Evolutionary conservation across 1,140 invertebrate species (phyloP).

Genomic region (Trichonephila clavipes): DNA sequence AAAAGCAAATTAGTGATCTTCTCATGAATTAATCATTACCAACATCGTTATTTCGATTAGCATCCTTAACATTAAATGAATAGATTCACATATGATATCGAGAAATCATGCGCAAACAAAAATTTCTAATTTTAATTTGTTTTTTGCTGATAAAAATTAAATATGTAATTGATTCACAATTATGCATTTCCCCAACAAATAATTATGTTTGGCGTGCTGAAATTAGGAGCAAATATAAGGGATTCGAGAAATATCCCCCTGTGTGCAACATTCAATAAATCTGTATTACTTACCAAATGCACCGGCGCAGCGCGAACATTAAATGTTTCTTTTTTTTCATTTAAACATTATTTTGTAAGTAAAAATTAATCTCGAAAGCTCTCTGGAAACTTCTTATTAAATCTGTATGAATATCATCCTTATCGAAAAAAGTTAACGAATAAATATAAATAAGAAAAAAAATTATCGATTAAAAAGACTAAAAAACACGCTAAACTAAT

Average conservation of each 20-base stretch:
- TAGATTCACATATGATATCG: neutral
- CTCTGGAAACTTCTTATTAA: too few species aligned
- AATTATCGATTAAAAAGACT: too few species aligned
- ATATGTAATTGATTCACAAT: neutral
- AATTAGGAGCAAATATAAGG: neutral
- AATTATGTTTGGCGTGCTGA: neutral
- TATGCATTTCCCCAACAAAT: neutral
- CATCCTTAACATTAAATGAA: neutral
- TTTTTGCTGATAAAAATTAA: neutral
- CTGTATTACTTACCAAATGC: too few species aligned
- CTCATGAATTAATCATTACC: constrained; percentile 56
- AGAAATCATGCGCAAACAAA: neutral
- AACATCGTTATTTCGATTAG: constrained; percentile 40
- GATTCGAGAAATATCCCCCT: neutral
- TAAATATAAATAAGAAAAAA: too few species aligned
- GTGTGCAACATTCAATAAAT: too few species aligned
- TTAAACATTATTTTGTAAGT: too few species aligned
- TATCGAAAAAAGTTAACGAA: too few species aligned
- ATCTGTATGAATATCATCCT: too few species aligned
- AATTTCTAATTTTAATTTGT: constrained; percentile 11
- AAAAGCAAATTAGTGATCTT: neutral
- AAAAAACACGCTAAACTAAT: too few species aligned
- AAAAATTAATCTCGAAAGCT: too few species aligned
- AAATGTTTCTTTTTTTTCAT: too few species aligned
- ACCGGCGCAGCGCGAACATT: too few species aligned